Evolutionary conservation across 2,888 invertebrate species (phyloP).

Genomic region (Sphaerophoria taeniata): DNA sequence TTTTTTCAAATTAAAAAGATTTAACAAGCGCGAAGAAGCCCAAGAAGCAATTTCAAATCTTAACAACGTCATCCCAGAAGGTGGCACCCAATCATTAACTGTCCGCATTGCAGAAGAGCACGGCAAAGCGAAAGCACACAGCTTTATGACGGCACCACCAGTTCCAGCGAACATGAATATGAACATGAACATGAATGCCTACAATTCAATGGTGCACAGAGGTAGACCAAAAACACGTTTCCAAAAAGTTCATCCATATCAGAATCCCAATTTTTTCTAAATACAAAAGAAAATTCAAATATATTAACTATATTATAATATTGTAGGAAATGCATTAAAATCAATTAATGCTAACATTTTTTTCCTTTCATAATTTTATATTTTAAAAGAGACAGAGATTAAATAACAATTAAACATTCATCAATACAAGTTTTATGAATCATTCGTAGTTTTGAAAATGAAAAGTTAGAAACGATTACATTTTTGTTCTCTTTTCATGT

Average conservation of each 20-base stretch:
- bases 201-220: constrained; percentile 83
- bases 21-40: constrained; percentile 93
- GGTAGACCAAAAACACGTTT: constrained; percentile 83
- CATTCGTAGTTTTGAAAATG: no score
- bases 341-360: no score
- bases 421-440: no score
- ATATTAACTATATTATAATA: constrained; percentile 20
- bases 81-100: constrained; percentile 91
- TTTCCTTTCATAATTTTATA: no score
- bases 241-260: constrained; percentile 83
- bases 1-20: constrained; percentile 84
- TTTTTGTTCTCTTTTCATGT: no score
- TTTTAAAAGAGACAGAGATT: constrained; percentile 7
- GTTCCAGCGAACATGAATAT: constrained; percentile 63
- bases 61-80: constrained; percentile 93
- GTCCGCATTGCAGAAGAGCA: constrained; percentile 85
- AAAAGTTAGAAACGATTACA: no score
- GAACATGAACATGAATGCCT: constrained; percentile 76
- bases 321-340: no score
- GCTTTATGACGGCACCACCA: constrained; percentile 79
- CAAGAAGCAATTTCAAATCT: constrained; percentile 94
- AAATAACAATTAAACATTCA: no score
- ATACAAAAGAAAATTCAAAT: constrained; percentile 39
- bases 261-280: constrained; percentile 77
- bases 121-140: constrained; percentile 82